Conservation (phyloP, 2,797 vertebrate species). For the Microchirus variegatus region DNA sequence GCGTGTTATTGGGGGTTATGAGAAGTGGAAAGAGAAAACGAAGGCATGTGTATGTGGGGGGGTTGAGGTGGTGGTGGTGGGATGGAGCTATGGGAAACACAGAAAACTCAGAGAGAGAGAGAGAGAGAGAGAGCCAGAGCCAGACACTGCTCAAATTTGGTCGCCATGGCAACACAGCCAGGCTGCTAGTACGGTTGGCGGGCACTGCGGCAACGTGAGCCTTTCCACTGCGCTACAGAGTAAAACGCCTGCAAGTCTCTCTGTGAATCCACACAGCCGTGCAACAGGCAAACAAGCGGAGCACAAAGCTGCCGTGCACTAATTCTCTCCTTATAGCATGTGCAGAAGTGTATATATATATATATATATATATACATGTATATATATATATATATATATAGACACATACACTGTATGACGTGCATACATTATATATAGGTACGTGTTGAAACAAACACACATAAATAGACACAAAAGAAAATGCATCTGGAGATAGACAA, state of each 20-base stretch:
- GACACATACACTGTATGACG: no score
- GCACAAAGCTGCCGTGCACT: conserved; percentile 47
- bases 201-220: conserved; percentile 82
- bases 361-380: neutral
- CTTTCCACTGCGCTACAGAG: conserved; percentile 77
- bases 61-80: neutral
- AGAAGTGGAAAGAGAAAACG: conserved; percentile 53
- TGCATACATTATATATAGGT: neutral
- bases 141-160: conserved; percentile 83
- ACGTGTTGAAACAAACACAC: conserved; percentile 11
- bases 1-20: conserved; percentile 23
- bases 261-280: conserved; percentile 61
- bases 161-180: conserved; percentile 85
- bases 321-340: conserved; percentile 28
- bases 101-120: conserved; percentile 41
- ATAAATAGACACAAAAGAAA: no score
- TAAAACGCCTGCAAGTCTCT: conserved; percentile 75
- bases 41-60: conserved; percentile 8
- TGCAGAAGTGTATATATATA: neutral
- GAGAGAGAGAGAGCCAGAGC: conserved; percentile 50
- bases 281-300: conserved; percentile 74
- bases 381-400: neutral
- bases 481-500: no score
- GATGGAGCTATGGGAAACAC: conserved; percentile 21
- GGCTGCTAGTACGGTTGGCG: conserved; percentile 81